Conservation (phyloP, 2,888 invertebrate species). For the Shargacucullia verbasci region DNA sequence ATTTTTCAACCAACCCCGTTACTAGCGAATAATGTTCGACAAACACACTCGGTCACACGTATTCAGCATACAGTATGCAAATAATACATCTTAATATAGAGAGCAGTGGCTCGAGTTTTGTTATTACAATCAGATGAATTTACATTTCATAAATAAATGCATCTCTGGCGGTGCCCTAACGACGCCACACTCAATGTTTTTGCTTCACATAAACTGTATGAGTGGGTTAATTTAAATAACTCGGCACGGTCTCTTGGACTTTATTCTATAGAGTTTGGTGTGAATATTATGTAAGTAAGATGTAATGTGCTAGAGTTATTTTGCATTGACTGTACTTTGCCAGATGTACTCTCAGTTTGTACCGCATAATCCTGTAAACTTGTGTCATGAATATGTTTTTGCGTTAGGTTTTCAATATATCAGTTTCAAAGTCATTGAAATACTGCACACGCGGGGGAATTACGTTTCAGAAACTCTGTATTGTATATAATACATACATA, state of each 20-base stretch:
- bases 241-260: conserved; percentile 61
- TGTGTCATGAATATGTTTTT: conserved; percentile 23
- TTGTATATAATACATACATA: not conserved
- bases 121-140: conserved; percentile 89
- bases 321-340: conserved; percentile 32
- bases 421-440: conserved; percentile 16
- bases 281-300: conserved; percentile 65
- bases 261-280: conserved; percentile 64
- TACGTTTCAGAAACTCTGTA: not conserved
- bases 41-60: conserved; percentile 72
- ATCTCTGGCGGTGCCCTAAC: conserved; percentile 79
- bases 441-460: not conserved
- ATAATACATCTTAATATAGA: conserved; percentile 89
- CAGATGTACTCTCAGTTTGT: conserved; percentile 14
- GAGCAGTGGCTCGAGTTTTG: conserved; percentile 85
- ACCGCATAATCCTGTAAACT: conserved; percentile 45
- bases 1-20: conserved; percentile 55
- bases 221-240: conserved; percentile 81
- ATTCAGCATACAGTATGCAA: conserved; percentile 81
- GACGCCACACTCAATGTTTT: conserved; percentile 69
- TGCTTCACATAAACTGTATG: conserved; percentile 71
- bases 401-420: conserved; percentile 11
- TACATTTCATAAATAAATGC: conserved; percentile 90
- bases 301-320: conserved; percentile 32
- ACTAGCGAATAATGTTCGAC: conserved; percentile 59